Evolutionary conservation across 2,888 invertebrate genomes (phyloP).

Genomic region (Idaea dimidiata): DNA sequence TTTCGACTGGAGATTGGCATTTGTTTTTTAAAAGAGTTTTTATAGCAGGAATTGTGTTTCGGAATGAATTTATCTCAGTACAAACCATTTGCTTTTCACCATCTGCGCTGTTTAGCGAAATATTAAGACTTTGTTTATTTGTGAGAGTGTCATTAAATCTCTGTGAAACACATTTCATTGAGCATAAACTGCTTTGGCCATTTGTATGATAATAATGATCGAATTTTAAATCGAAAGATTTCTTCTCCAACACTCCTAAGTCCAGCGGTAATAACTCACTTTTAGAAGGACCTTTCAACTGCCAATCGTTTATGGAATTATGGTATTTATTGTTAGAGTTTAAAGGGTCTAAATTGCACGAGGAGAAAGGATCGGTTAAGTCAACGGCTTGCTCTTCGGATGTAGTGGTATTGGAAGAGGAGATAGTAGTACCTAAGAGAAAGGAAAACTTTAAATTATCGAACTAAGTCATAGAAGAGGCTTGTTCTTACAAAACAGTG

Average conservation of each 20-base stretch:
- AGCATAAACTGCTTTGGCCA: slow-evolving; percentile 40
- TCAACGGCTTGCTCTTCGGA: background rate
- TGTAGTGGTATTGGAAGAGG: background rate
- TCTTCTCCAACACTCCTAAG: slow-evolving; percentile 17
- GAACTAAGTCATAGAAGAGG: too few relatives aligned
- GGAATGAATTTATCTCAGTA: slow-evolving; percentile 43
- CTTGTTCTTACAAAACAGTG: too few relatives aligned
- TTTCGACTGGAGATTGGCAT: background rate
- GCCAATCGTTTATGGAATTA: background rate
- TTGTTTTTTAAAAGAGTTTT: background rate
- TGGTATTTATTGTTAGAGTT: background rate
- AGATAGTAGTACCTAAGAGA: background rate
- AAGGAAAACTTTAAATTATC: background rate
- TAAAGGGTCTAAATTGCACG: background rate
- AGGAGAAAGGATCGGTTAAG: background rate
- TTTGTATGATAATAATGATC: slow-evolving; percentile 9
- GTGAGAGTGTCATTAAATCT: slow-evolving; percentile 5
- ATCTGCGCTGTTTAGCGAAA: slow-evolving; percentile 36
- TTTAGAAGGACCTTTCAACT: slow-evolving; percentile 14
- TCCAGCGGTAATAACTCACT: slow-evolving; percentile 19
- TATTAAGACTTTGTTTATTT: slow-evolving; percentile 13
- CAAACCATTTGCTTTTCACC: slow-evolving; percentile 50
- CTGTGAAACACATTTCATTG: slow-evolving; percentile 46
- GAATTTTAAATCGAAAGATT: slow-evolving; percentile 19
- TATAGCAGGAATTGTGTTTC: slow-evolving; percentile 13